Evolutionary conservation across 2,888 invertebrate genomes (phyloP), one percentile per base, ranked within the genome.

Genomic region (Chrysolina haemoptera): DNA sequence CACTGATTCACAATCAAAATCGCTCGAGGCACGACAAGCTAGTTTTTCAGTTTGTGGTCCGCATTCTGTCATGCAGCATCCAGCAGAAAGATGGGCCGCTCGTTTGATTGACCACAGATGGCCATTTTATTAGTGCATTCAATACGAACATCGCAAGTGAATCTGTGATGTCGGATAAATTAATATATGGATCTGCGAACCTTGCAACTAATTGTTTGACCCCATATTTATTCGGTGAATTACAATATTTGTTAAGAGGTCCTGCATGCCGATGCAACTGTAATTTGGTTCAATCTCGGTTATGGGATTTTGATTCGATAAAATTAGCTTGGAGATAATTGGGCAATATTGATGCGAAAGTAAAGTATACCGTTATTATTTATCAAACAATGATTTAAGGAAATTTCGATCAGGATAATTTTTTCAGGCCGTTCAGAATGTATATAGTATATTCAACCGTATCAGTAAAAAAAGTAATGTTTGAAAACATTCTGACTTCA

Each of bases 61-160:
- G 59, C 35, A 59, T 59, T 35, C 59, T 59, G 59, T 35, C 59
- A 10, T 22, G 59, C 35, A 35, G 59, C 27, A n/a, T 35, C n/a
- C 35, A 59, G 9, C 8, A 35, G 59, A 59, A 59, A 27, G 59
- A 27, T 12, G 35, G 59, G 35, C 59, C 59, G 35, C 59, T 27
- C n/a, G 59, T 59, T 59, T 59, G 59, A 59, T 59, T 59, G n/a
- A 59, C 10, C 22, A 59, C 59, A 59, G 59, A 59, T 59, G 59
- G 59, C n/a, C 35, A 59, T 59, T 59, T 27, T 59, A 59, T 35
- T 59, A 59, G 59, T 35, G 27, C n/a, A 22, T 59, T n/a, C 10
- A 27, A 59, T 27, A 27, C 10, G 59, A n/a, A 59, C 59, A 59
- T 59, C 35, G 59, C 59, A 27, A 59, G 59, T 59, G 53, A 53